Conservation (phyloP, 1,140 invertebrate genomes). For the Lasioglossum baleicum region DNA sequence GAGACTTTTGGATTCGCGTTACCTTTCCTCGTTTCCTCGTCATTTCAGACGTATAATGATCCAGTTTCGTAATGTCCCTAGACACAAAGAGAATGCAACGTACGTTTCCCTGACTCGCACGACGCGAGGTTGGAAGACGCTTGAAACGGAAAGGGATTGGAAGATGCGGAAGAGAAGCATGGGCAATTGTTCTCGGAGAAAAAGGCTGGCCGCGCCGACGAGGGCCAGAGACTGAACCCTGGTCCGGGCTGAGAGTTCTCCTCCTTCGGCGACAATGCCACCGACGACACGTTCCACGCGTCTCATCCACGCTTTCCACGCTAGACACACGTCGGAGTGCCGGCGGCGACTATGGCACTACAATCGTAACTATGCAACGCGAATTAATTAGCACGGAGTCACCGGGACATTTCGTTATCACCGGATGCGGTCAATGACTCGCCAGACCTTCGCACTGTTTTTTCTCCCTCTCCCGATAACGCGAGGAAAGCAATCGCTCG, state of each 20-base stretch:
- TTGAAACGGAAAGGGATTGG: constrained; percentile 17
- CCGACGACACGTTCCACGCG: too few relatives aligned
- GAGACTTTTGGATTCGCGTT: too few relatives aligned
- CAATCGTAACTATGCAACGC: neutral
- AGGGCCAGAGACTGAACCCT: too few relatives aligned
- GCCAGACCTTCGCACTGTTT: constrained; percentile 37
- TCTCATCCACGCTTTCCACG: too few relatives aligned
- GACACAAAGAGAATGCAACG: too few relatives aligned
- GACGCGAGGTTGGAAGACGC: constrained; percentile 11
- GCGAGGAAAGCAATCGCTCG: constrained; percentile 17
- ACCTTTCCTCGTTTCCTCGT: too few relatives aligned
- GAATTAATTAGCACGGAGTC: constrained; percentile 30
- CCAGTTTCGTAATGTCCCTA: too few relatives aligned
- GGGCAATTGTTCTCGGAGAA: constrained; percentile 19
- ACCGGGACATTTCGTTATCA: constrained; percentile 37
- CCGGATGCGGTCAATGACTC: constrained; percentile 34
- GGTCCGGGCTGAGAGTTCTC: constrained; percentile 15
- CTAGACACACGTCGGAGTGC: constrained; percentile 7
- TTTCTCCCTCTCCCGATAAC: constrained; percentile 29
- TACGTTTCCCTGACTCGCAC: too few relatives aligned
- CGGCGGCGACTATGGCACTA: neutral
- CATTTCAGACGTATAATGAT: too few relatives aligned
- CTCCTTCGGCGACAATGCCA: constrained; percentile 2
- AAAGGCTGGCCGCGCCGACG: neutral
- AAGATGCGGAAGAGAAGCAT: constrained; percentile 27